These are phyloP conservation scores for Napeogenes inachia DNA, from an alignment of 2,888 invertebrate genomes.

Conservation along the genomic window DNA sequence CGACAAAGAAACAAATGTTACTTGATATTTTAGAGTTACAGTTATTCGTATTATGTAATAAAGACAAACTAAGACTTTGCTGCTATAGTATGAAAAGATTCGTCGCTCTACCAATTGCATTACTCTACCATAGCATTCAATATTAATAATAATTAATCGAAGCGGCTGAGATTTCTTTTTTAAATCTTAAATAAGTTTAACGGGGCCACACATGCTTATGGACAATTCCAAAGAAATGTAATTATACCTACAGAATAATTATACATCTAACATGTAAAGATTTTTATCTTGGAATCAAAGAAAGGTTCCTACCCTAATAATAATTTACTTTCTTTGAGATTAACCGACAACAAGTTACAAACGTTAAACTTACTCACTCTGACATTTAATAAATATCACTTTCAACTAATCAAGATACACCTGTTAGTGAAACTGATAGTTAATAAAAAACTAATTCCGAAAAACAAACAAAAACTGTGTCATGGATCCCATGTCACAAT, in stretches of 20 bases:
- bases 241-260: too few relatives aligned
- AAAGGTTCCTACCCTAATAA: background rate
- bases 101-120: too few relatives aligned
- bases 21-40: too few relatives aligned
- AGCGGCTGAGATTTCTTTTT: too few relatives aligned
- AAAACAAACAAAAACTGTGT: slow-evolving; percentile 29
- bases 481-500: slow-evolving; percentile 37
- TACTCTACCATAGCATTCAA: too few relatives aligned
- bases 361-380: slow-evolving; percentile 24
- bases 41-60: background rate
- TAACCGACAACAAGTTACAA: slow-evolving; percentile 18
- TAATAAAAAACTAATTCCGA: slow-evolving; percentile 24
- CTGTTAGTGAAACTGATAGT: slow-evolving; percentile 32
- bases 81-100: too few relatives aligned
- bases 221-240: too few relatives aligned
- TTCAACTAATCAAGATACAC: slow-evolving; percentile 30
- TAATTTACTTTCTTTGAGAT: slow-evolving; percentile 1
- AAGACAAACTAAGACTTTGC: background rate
- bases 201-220: too few relatives aligned
- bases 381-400: slow-evolving; percentile 19
- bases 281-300: background rate
- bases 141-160: too few relatives aligned
- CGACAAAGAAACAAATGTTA: slow-evolving; percentile 16
- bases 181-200: too few relatives aligned
- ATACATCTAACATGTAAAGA: too few relatives aligned